Base-by-base conservation (phyloP, 2,113 vertebrate species). In the Felis chaus region DNA sequence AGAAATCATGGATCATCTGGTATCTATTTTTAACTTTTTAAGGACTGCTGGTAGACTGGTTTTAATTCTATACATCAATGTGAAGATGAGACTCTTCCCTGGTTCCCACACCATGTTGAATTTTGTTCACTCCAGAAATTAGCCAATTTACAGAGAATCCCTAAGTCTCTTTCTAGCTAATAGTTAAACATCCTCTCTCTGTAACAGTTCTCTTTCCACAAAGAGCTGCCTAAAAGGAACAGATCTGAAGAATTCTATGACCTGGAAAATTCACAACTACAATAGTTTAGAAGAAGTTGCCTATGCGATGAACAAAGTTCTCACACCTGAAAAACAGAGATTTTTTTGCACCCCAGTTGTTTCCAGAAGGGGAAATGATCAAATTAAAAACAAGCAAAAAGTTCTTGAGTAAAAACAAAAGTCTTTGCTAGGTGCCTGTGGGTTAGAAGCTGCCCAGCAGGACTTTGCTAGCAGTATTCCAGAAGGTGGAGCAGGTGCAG, bases 61-160 rank as follows among this genome's bases (percentile, higher is more conserved):
- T 91, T 61, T 91, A 93, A 63, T 55, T 78, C 68, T 73, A 36
- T 10, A 19, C 1, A 2, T 91, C 27, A 61, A 5, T 78, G 55
- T 93, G 36, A 16, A 89, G 69, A 73, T 41, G 55, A 25, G 10
- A 29, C 11, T 71, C 39, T 71, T 92, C 55, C 19, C 29, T 90
- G 9, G 29, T 29, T 36, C 31, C 6, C 29, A 73, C 23, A 86
- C 68, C 18, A 78, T 81, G 50, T 89, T 89, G 21, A 13, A 65
- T 85, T 82, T 96, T 74, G 36, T 93, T 71, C 36, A 68, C 63
- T 91, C 48, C 7, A 87, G 36, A 96, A 95, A 95, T 91, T 74
- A 86, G 66, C 39, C 68, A 79, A 53, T 74, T 61, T 97, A 73
- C 39, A 79, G 48, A 36, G 39, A 69, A 91, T 50, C n/a, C 39